phyloP scores from a whole-genome alignment of 1,140 invertebrate species.

The Aphaenogaster floridana region DNA sequence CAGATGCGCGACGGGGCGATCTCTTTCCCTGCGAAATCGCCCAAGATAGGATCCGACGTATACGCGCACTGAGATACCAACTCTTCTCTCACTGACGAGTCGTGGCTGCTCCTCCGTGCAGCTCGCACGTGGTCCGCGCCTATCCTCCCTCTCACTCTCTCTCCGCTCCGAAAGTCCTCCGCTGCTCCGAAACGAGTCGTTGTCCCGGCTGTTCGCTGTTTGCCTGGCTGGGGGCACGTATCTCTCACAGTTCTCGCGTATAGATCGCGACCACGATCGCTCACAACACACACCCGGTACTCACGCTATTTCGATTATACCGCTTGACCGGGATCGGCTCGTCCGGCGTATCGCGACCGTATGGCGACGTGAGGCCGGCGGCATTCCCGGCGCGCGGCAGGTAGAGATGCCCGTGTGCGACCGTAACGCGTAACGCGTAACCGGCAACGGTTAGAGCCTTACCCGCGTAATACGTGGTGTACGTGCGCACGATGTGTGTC shows the following conservation, averaged over 20 bases:
- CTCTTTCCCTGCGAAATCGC: constrained; percentile 14
- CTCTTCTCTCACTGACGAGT: constrained; percentile 23
- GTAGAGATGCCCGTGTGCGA: background rate
- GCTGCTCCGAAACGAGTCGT: constrained; percentile 21
- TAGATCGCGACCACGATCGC: constrained; percentile 7
- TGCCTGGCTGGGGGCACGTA: background rate
- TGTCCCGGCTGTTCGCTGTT: background rate
- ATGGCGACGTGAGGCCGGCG: constrained; percentile 28
- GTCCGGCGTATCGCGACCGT: constrained; percentile 27
- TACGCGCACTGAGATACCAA: background rate
- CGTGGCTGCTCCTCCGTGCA: background rate
- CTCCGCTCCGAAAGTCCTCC: constrained; percentile 12
- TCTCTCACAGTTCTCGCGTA: constrained; percentile 8
- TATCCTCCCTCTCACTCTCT: background rate
- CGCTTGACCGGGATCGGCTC: constrained; percentile 17
- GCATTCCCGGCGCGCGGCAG: background rate
- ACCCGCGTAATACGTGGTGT: background rate
- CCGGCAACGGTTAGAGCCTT: background rate
- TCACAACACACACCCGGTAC: constrained; percentile 42
- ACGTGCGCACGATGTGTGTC: constrained; percentile 15
- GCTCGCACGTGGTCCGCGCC: constrained; percentile 19
- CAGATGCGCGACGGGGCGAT: background rate
- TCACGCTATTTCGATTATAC: background rate
- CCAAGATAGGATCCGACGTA: background rate
- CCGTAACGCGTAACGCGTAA: background rate